phyloP scores from a whole-genome alignment of 2,888 invertebrate species.

The Amorpha juglandis region DNA sequence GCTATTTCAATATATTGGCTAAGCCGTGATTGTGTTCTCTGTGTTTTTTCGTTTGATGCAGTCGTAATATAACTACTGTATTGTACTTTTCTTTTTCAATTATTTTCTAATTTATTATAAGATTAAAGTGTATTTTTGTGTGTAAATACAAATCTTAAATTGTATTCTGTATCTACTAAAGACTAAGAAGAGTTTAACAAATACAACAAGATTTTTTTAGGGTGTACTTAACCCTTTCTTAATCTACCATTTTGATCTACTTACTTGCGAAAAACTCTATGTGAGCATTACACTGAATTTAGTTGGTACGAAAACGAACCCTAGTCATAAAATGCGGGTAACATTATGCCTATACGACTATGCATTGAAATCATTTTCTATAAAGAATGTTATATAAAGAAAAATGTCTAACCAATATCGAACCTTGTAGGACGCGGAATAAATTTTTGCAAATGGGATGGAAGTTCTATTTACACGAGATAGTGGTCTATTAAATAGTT shows the following conservation, averaged over 20 bases:
- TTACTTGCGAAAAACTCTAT: no score
- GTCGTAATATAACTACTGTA: slow-evolving; percentile 1
- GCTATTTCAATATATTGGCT: slow-evolving; percentile 75
- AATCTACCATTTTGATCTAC: no score
- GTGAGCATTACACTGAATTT: no score
- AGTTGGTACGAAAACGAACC: neutral
- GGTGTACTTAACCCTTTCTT: no score
- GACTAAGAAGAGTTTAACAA: no score
- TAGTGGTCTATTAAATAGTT: slow-evolving; percentile 23
- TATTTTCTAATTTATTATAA: neutral
- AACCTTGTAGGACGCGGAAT: slow-evolving; percentile 6
- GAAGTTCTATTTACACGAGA: slow-evolving; percentile 21
- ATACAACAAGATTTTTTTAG: no score
- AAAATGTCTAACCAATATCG: slow-evolving; percentile 10
- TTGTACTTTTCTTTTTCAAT: neutral
- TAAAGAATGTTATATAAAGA: slow-evolving; percentile 10
- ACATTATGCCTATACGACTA: neutral
- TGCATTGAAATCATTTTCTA: neutral
- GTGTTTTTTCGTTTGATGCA: slow-evolving; percentile 8
- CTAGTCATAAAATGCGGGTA: neutral
- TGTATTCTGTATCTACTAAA: no score
- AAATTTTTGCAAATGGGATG: slow-evolving; percentile 22
- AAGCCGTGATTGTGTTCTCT: slow-evolving; percentile 43
- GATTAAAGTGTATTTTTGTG: no score
- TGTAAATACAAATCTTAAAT: no score